Evolutionary conservation across 2,888 invertebrate species (phyloP).

Genomic region (Reticulitermes lucifugus): DNA sequence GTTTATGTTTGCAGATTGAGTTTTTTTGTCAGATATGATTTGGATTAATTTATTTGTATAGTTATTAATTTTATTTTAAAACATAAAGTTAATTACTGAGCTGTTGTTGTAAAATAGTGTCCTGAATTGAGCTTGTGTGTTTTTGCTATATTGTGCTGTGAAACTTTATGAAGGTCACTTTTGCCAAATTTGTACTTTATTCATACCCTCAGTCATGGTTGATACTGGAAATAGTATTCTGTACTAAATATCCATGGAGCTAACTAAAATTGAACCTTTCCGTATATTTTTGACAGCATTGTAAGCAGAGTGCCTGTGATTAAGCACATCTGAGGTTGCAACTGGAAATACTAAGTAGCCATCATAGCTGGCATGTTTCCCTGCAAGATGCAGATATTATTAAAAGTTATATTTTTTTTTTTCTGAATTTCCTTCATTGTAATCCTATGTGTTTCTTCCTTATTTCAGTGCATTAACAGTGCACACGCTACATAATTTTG

Average conservation of each 20-base stretch:
- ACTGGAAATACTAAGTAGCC: slow-evolving; percentile 13
- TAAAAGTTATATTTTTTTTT: neutral
- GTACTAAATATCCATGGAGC: neutral
- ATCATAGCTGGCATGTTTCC: neutral
- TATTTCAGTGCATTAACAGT: too few relatives aligned
- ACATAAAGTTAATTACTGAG: neutral
- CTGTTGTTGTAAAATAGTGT: neutral
- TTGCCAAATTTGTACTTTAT: neutral
- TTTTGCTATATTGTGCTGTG: neutral
- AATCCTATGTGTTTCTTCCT: too few relatives aligned
- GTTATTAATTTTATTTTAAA: neutral
- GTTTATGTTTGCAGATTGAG: neutral
- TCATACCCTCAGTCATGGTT: neutral
- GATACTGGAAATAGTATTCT: too few relatives aligned
- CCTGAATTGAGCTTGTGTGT: neutral
- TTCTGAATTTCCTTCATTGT: too few relatives aligned
- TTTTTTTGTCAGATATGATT: neutral
- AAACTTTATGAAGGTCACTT: neutral
- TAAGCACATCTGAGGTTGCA: slow-evolving; percentile 28
- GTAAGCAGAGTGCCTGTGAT: slow-evolving; percentile 11
- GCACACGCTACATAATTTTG: too few relatives aligned
- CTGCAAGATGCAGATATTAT: neutral
- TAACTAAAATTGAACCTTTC: slow-evolving; percentile 13
- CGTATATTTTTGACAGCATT: neutral
- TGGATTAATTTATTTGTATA: neutral